Evolutionary conservation across 2,888 invertebrate species (phyloP), one percentile per base, ranked within the genome.

Genomic region (Rosalia funebris): DNA sequence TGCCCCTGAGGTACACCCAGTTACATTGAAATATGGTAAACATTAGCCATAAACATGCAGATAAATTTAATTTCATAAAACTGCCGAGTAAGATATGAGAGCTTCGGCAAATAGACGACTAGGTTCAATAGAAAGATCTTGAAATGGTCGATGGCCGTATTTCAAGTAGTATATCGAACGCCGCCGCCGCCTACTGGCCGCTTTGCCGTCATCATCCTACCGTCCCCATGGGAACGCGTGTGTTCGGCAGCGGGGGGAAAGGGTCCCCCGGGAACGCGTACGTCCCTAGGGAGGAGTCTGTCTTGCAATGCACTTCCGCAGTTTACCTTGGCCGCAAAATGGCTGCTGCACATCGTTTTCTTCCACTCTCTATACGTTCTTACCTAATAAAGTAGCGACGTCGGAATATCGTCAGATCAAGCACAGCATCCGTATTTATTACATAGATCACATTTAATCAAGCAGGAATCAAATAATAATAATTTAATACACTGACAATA

Each of bases 151-250:
- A 79, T 79, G 79, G 76, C 78, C 77, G 76, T 77, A 76, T 77
- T 77, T 76, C 74, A 77, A 76, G 72, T 75, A 73, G 72, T 72
- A 66, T 71, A 72, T 72, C 69, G 69, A 69, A 60, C 65, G 77
- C 55, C 76, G 77, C 77, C 78, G 76, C 75, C 76, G 76, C 77
- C 78, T 77, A 77, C 77, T 64, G 73, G 72, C 76, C 79, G 77
- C 76, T 76, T 73, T 72, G 74, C 77, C 79, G 78, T 77, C 78
- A 76, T 78, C 79, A 77, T 78, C 75, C 75, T 74, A 78, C 79
- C 80, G 84, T 84, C 84, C 85, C 85, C 83, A 84, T 84, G 83
- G 84, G 84, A 84, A 84, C 84, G 82, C 81, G 79, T 80, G 77
- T 78, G 79, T 78, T 76, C 60, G 54, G 59, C 76, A 73, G 77